phyloP scores from a whole-genome alignment of 1,140 invertebrate genomes.

The Pseudomyrmex pallidus region DNA sequence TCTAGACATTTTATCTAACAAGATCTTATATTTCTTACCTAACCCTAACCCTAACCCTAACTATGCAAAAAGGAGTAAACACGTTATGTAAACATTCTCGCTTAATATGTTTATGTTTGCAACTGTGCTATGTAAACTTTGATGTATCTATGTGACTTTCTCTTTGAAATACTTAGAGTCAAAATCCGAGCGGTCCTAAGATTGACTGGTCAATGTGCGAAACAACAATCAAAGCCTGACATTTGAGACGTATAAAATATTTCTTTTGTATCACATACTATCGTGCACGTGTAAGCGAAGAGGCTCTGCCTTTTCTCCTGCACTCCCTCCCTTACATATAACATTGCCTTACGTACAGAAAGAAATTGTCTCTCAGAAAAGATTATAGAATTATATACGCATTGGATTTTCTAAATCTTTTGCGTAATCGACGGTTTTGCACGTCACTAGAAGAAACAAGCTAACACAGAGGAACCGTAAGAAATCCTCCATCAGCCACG shows the following conservation, averaged over 20 bases:
- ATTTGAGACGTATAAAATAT: too few relatives aligned
- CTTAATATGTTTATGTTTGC: not conserved
- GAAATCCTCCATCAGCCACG: constrained; percentile 59
- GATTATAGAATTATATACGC: not conserved
- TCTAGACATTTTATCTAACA: not conserved
- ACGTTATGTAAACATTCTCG: not conserved
- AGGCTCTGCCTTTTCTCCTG: too few relatives aligned
- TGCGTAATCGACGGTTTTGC: not conserved
- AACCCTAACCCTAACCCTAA: not conserved
- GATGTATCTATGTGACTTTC: too few relatives aligned
- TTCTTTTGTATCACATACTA: too few relatives aligned
- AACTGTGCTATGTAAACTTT: not conserved
- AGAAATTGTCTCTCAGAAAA: not conserved
- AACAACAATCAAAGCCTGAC: too few relatives aligned
- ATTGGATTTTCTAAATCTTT: not conserved
- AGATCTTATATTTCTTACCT: not conserved
- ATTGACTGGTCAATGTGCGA: too few relatives aligned
- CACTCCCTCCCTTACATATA: too few relatives aligned
- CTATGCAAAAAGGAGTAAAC: not conserved
- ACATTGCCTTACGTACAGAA: not conserved
- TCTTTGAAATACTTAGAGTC: too few relatives aligned
- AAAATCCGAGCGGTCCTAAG: too few relatives aligned
- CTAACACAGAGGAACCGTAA: not conserved
- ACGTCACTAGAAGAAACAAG: not conserved
- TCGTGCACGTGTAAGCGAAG: too few relatives aligned